Percentiles rank a stretch among this genome's conserved stretches.
Conservation (phyloP, 2,113 vertebrate genomes). For the Apteryx owenii region DNA sequence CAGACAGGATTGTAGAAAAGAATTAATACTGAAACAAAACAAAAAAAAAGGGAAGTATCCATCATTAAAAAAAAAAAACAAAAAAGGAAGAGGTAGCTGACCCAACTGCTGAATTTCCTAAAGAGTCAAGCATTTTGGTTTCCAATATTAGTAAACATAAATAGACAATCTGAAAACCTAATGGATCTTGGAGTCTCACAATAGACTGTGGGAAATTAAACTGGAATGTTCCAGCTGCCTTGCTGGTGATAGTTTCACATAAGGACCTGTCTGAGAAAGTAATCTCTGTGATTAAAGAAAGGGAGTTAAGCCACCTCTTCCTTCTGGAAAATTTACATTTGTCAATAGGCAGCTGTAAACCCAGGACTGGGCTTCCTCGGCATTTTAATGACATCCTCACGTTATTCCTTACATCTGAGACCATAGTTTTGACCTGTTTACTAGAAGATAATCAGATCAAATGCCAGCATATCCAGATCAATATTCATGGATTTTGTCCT, state of each 20-base stretch:
- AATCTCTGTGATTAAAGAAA: not conserved
- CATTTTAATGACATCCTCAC: not conserved
- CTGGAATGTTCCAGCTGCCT: not conserved
- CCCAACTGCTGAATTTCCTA: not conserved
- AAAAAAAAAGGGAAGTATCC: not conserved
- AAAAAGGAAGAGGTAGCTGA: not conserved
- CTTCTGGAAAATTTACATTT: not conserved
- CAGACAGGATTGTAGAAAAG: not conserved
- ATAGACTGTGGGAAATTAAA: not conserved
- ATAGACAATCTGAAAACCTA: not conserved
- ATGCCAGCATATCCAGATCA: accelerated
- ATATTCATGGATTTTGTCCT: not conserved
- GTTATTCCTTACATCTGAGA: not conserved
- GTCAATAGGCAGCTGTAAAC: not conserved
- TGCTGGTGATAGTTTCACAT: not conserved
- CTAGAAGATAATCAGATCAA: not conserved
- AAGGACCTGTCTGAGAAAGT: not conserved
- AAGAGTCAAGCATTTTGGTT: not conserved
- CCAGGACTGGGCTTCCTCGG: not conserved
- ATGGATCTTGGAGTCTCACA: not conserved
- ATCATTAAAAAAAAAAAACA: not conserved
- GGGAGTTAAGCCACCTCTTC: not conserved
- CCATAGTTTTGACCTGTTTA: not conserved
- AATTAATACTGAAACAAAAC: not conserved
- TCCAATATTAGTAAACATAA: not conserved